Evolutionary conservation across 2,888 invertebrate species (phyloP).

Genomic region (Odontothrips loti): DNA sequence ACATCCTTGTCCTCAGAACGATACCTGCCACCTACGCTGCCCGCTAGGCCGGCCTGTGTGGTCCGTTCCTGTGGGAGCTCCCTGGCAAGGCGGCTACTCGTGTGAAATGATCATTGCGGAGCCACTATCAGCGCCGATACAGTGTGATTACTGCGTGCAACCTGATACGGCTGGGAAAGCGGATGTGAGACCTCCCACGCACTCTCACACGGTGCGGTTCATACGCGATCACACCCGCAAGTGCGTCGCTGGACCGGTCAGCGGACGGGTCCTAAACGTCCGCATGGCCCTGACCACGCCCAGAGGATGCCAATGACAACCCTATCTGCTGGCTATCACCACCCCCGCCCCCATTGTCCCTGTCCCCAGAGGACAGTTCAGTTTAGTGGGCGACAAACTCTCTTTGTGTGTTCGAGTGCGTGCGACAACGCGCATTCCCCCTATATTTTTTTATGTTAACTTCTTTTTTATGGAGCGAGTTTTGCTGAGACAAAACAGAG

Average conservation of each 20-base stretch:
- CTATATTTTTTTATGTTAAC: too few relatives aligned
- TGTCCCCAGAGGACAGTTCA: too few relatives aligned
- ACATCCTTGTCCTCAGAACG: not conserved
- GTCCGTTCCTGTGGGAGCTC: too few relatives aligned
- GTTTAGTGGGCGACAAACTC: not conserved
- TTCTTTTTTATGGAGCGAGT: too few relatives aligned
- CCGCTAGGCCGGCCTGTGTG: too few relatives aligned
- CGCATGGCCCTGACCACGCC: not conserved
- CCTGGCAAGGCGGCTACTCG: too few relatives aligned
- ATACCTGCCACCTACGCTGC: not conserved
- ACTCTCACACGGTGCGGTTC: not conserved
- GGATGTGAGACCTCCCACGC: conserved; percentile 12
- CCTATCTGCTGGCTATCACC: too few relatives aligned
- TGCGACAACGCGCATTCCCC: too few relatives aligned
- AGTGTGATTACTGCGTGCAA: not conserved
- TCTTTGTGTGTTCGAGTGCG: not conserved
- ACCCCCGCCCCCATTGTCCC: too few relatives aligned
- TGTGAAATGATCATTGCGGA: too few relatives aligned
- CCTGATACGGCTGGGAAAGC: not conserved
- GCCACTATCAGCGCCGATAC: too few relatives aligned
- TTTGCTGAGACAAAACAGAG: too few relatives aligned
- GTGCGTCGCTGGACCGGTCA: not conserved
- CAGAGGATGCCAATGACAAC: not conserved
- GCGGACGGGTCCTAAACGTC: not conserved
- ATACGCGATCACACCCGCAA: not conserved